Evolutionary conservation across 2,113 vertebrate species (phyloP).

Genomic region (Halcyon malimbica): DNA sequence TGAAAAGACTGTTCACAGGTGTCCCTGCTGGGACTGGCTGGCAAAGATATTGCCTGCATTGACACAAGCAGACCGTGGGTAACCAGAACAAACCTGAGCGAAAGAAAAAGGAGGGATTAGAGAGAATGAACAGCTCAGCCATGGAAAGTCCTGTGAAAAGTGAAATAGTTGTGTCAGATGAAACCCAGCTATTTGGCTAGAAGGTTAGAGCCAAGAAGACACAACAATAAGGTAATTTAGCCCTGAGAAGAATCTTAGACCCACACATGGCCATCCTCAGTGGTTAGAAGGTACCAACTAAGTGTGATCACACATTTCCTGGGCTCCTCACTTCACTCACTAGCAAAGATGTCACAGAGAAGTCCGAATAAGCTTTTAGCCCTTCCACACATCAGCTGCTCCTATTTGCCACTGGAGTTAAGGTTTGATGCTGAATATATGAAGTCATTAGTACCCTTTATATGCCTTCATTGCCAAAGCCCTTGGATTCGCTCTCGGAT

Average conservation of each 20-base stretch:
- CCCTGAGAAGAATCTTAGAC: background rate
- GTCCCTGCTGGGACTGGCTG: background rate
- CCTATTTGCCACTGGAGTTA: background rate
- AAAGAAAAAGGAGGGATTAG: background rate
- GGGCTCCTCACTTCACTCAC: background rate
- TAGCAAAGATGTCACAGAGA: background rate
- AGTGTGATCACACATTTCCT: background rate
- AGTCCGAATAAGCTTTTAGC: background rate
- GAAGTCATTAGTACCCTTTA: background rate
- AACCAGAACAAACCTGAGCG: background rate
- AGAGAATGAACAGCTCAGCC: background rate
- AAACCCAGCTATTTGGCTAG: background rate
- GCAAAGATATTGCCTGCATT: background rate
- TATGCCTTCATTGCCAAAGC: background rate
- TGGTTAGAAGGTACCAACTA: background rate
- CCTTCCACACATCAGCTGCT: background rate
- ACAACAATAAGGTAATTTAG: background rate
- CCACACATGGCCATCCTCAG: too few species aligned
- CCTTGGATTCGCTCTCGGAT: background rate
- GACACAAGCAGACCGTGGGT: background rate
- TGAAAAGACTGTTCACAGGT: background rate
- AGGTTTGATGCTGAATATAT: background rate
- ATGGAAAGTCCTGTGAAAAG: background rate
- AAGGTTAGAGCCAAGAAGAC: background rate
- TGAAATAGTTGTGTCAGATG: background rate